phyloP scores from a whole-genome alignment of 2,888 invertebrate species.

The Drosophila mercatorum region DNA sequence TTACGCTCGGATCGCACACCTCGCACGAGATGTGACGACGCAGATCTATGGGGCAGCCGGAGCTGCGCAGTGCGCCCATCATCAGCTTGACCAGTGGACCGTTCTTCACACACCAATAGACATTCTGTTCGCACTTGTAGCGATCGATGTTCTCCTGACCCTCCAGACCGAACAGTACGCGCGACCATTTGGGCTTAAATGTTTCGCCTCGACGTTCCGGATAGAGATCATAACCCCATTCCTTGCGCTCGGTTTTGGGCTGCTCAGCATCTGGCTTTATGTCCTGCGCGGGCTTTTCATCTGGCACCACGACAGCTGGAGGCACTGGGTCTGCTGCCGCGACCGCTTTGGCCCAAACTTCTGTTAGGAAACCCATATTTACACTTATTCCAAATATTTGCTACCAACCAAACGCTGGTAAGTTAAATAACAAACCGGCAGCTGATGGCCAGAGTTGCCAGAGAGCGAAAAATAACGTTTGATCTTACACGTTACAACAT shows the following conservation, averaged over 20 bases:
- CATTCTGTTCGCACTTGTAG: slow-evolving; percentile 92
- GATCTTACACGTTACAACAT: slow-evolving; percentile 8
- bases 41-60: slow-evolving; percentile 90
- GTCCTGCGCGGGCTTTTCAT: slow-evolving; percentile 25
- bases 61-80: slow-evolving; percentile 91
- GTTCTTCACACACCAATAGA: slow-evolving; percentile 88
- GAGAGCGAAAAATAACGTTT: background rate
- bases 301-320: slow-evolving; percentile 17
- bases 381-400: slow-evolving; percentile 13
- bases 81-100: slow-evolving; percentile 93
- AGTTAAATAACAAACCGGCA: slow-evolving; percentile 71
- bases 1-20: slow-evolving; percentile 92
- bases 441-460: slow-evolving; percentile 62
- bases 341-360: slow-evolving; percentile 68
- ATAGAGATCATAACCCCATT: slow-evolving; percentile 92
- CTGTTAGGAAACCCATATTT: slow-evolving; percentile 63
- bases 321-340: slow-evolving; percentile 18
- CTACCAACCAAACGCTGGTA: slow-evolving; percentile 7
- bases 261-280: background rate
- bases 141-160: slow-evolving; percentile 90
- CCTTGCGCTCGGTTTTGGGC: slow-evolving; percentile 57
- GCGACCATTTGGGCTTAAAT: slow-evolving; percentile 86
- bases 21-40: slow-evolving; percentile 96
- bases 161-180: slow-evolving; percentile 87
- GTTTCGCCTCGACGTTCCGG: slow-evolving; percentile 90